Evolutionary conservation across 2,113 vertebrate genomes (phyloP).

Genomic region (Tachysurus fulvidraco): DNA sequence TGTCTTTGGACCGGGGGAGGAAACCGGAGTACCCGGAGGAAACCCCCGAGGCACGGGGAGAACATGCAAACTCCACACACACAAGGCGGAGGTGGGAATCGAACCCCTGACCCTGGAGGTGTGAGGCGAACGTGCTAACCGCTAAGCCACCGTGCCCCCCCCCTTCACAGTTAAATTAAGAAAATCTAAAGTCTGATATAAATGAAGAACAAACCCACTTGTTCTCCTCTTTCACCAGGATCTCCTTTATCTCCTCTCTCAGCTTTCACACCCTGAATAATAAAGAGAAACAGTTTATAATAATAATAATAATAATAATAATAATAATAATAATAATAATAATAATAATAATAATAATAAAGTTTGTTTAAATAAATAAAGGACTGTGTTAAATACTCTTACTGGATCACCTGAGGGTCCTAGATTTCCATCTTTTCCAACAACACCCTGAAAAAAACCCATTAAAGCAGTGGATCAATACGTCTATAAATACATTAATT

Average conservation of each 20-base stretch:
- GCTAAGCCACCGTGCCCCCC: too few relatives aligned
- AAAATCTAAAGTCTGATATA: not conserved
- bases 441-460: constrained; percentile 64
- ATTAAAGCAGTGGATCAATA: not conserved
- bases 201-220: constrained; percentile 54
- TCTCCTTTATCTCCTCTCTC: constrained; percentile 63
- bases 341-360: too few relatives aligned
- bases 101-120: too few relatives aligned
- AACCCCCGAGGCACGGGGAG: too few relatives aligned
- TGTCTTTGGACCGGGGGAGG: too few relatives aligned
- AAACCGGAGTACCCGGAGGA: too few relatives aligned
- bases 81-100: too few relatives aligned
- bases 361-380: constrained; percentile 1
- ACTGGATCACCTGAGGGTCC: constrained; percentile 80
- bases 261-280: constrained; percentile 66
- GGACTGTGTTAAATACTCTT: constrained; percentile 73
- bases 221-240: constrained; percentile 65
- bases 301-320: too few relatives aligned
- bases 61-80: too few relatives aligned
- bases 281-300: not conserved
- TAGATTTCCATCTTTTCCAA: constrained; percentile 69
- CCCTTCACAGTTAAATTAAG: too few relatives aligned
- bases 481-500: not conserved
- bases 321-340: too few relatives aligned
- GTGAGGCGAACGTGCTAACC: too few relatives aligned